These are phyloP conservation scores for Coranthus polyacanthus DNA, from an alignment of 2,797 vertebrate genomes.

Conservation along the genomic window DNA sequence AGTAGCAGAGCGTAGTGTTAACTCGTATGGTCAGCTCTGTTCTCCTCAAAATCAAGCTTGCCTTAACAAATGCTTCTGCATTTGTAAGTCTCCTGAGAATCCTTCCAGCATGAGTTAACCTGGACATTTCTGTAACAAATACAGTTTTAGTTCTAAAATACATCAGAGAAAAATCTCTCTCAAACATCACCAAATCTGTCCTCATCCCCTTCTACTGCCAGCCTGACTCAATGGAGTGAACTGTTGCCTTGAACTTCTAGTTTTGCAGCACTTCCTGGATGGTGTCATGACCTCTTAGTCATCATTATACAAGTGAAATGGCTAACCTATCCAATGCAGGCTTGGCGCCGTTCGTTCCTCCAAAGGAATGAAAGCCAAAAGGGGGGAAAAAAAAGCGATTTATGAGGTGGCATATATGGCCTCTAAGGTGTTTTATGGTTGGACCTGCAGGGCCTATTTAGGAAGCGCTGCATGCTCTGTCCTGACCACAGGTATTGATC, in stretches of 20 bases:
- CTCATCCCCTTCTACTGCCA: constrained; percentile 7
- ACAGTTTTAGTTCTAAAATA: neutral
- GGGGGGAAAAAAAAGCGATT: constrained; percentile 52
- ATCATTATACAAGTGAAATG: constrained; percentile 51
- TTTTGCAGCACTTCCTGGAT: constrained; percentile 40
- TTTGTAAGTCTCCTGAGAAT: no score
- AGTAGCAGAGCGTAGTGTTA: no score
- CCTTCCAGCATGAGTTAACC: no score
- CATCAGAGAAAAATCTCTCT: constrained; percentile 8
- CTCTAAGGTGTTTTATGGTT: constrained; percentile 85
- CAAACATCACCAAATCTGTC: neutral
- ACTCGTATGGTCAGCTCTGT: no score
- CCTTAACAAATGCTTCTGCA: no score
- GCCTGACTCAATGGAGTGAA: constrained; percentile 32
- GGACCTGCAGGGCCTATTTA: constrained; percentile 85
- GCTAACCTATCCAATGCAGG: constrained; percentile 33
- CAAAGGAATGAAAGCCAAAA: constrained; percentile 41
- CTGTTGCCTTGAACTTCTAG: constrained; percentile 26
- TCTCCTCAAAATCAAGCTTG: no score
- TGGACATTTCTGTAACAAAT: neutral
- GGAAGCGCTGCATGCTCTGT: constrained; percentile 76
- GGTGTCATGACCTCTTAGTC: constrained; percentile 55
- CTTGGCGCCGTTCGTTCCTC: constrained; percentile 46
- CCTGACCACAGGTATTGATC: constrained; percentile 85
- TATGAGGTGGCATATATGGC: constrained; percentile 77